These are phyloP conservation scores for Oncorhynchus kisutch DNA, from an alignment of 2,113 vertebrate genomes.

Conservation along the genomic window DNA sequence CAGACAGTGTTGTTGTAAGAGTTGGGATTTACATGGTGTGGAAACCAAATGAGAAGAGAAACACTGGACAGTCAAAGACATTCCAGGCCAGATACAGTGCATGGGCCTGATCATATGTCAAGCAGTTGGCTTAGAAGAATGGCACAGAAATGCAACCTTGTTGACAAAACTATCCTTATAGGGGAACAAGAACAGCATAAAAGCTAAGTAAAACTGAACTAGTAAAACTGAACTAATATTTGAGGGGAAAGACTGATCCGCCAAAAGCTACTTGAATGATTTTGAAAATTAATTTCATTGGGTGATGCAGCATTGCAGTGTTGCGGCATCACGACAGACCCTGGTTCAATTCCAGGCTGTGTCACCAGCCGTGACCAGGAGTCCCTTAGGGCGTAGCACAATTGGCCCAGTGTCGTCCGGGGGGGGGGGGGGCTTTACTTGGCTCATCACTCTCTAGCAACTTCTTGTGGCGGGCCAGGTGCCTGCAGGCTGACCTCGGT, in stretches of 20 bases:
- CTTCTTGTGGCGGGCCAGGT: too few relatives aligned
- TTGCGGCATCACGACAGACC: too few relatives aligned
- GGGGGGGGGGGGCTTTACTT: too few relatives aligned
- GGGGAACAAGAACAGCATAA: background rate
- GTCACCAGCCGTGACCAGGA: too few relatives aligned
- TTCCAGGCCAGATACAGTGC: background rate
- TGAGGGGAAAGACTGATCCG: background rate
- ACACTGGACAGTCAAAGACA: slow-evolving; percentile 2
- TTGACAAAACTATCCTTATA: background rate
- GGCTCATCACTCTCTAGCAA: too few relatives aligned
- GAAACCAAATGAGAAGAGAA: slow-evolving; percentile 17
- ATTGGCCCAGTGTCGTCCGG: too few relatives aligned
- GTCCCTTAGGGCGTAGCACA: too few relatives aligned
- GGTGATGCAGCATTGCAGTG: too few relatives aligned
- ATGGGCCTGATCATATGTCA: slow-evolving; percentile 25
- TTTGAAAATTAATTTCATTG: background rate
- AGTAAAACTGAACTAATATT: background rate
- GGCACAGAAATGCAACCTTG: background rate
- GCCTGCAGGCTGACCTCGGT: too few relatives aligned
- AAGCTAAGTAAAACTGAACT: background rate
- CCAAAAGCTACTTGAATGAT: background rate
- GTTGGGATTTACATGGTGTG: slow-evolving; percentile 48
- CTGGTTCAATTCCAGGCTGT: too few relatives aligned
- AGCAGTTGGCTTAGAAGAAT: slow-evolving; percentile 27
- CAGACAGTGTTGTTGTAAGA: slow-evolving; percentile 55